Evolutionary conservation across 2,113 vertebrate genomes (phyloP), one percentile per base, ranked within the genome.

Genomic region (Hippocampus barbouri): DNA sequence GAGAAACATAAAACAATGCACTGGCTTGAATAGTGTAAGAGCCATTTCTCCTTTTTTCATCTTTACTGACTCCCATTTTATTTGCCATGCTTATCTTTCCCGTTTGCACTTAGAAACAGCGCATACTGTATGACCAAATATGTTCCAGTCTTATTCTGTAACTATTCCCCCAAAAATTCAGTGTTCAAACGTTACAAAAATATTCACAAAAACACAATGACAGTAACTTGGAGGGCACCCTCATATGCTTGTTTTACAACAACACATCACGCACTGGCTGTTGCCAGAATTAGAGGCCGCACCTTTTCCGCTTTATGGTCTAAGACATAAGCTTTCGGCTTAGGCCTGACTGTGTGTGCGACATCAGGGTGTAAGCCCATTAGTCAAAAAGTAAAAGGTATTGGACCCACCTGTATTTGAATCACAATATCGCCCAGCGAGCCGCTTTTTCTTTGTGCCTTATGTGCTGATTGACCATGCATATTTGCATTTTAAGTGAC

Each of bases 341-440:
- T 86, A 88, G 81, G 82, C 82, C 74, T 84, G 87, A 83, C 81
- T 78, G 74, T 76, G 75, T 81, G 84, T 77, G 72, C 68, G 77
- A 78, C 86, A 79, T 75, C 79, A 80, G 53, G 67, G 77, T 68
- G 77, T 91, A 92, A 92, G 90, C 91, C 87, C 71, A 41, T 84
- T 81, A 86, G 79, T 81, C 81, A 75, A 85, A 86, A 66, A 86
- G 86, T 83, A 73, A 87, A 86, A 87, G 72, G 74, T 81, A 68
- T 74, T 21, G 57, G 34, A 74, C 16, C 59, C 66, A 71, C 66
- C 66, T 79, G 71, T 53, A 51, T 70, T 79, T 75, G n/a, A 66
- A 40, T 61, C 11, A 30, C 30, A 23, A 56, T 69, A 47, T 69
- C 69, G 69, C 72, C 71, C n/a, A 67, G 45, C 70, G 47, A 15